phyloP scores from a whole-genome alignment of 2,797 vertebrate genomes.

The Cirrhinus mrigala region DNA sequence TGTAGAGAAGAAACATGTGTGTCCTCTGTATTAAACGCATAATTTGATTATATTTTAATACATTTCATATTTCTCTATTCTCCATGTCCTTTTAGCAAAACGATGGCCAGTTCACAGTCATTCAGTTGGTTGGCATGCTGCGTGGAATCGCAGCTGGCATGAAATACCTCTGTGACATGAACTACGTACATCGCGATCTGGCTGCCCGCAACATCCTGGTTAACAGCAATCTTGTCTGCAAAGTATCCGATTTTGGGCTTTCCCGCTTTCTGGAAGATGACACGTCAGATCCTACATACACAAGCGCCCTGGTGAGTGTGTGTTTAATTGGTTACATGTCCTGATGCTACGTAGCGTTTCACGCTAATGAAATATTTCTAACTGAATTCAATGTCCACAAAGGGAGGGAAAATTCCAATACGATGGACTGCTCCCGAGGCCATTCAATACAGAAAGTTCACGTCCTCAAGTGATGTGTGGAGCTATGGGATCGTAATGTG shows the following conservation, averaged over 20 bases:
- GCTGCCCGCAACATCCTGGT: slow-evolving; percentile 97
- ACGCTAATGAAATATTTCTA: neutral
- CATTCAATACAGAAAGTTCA: slow-evolving; percentile 85
- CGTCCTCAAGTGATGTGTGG: slow-evolving; percentile 83
- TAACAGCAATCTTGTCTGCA: slow-evolving; percentile 97
- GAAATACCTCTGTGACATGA: slow-evolving; percentile 97
- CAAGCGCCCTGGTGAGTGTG: slow-evolving; percentile 90
- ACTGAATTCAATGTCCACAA: slow-evolving; percentile 19
- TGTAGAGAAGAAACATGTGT: neutral
- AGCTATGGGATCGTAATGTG: slow-evolving; percentile 85
- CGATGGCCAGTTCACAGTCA: slow-evolving; percentile 95
- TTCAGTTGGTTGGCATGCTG: slow-evolving; percentile 97
- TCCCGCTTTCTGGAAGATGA: slow-evolving; percentile 96
- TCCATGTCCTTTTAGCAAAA: slow-evolving; percentile 85
- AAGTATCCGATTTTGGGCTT: slow-evolving; percentile 95
- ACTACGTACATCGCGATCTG: slow-evolving; percentile 95
- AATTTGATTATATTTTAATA: neutral
- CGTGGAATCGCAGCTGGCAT: slow-evolving; percentile 93
- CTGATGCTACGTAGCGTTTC: neutral
- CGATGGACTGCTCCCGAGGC: slow-evolving; percentile 84
- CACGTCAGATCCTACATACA: slow-evolving; percentile 96
- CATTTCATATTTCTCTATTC: neutral
- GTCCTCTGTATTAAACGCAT: neutral
- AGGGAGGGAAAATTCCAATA: slow-evolving; percentile 85
- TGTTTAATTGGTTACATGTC: neutral